Base-by-base conservation (phyloP, 2,797 vertebrate genomes). In the Danio albolineatus region DNA sequence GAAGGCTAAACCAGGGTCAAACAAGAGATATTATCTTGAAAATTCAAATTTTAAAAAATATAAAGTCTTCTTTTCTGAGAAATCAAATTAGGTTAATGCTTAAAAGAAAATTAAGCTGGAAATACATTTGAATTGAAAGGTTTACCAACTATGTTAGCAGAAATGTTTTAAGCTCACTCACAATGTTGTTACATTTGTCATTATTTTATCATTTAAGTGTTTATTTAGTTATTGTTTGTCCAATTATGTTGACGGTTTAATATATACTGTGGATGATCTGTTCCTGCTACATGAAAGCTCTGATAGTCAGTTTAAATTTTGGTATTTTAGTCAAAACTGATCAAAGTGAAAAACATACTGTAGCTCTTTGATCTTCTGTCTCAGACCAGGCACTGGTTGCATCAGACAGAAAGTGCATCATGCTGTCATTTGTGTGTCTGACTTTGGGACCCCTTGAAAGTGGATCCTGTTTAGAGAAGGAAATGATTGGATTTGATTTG, bases 341-440 rank as follows among this genome's bases (percentile, higher is more conserved):
- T 60, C 56, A 73, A 60, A 73, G 10, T 16, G 61, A 49, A 49
- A 21, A 43, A 17, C 19, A 38, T 28, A n/a, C n/a, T n/a, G n/a
- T n/a, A 39, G 19, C 6, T 49, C 28, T 51, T 17, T 74, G 51
- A 43, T 64, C 6, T 5, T 60, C 36, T 43, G 38, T 43, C 36
- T 39, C 46, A 56, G 44, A 36, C 49, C 43, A 19, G 53, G 41
- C 59, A 49, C 61, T 84, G 36, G 46, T 76, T 62, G 59, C 73
- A 80, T 80, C 72, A 80, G 76, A 82, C 60, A 83, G 80, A 75
- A 80, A 67, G 51, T 84, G 79, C 41, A 84, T 84, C 85, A 75
- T 87, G 76, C 36, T 73, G 54, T 41, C 19, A 69, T 76, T 81
- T 80, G 79, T 69, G 28, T 84, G 78, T 79, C 73, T 69, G 65